These are phyloP conservation scores for Drosophila athabasca DNA, from an alignment of 1,140 invertebrate species.

Conservation along the genomic window DNA sequence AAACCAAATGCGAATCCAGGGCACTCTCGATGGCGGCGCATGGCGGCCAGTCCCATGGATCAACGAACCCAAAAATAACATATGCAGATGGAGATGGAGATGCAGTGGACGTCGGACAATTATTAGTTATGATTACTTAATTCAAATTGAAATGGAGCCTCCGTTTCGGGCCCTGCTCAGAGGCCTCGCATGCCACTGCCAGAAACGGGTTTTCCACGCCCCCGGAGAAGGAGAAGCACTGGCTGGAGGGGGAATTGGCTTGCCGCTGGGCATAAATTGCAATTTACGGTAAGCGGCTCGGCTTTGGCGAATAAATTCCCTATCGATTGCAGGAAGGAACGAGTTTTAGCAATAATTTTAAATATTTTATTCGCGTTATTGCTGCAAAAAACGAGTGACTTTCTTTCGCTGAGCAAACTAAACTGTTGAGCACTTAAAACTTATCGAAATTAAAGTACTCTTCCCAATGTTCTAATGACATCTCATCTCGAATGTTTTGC, in stretches of 20 bases:
- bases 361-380: slow-evolving; percentile 43
- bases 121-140: slow-evolving; percentile 57
- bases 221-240: too few species aligned
- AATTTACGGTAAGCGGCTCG: slow-evolving; percentile 68
- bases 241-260: slow-evolving; percentile 15
- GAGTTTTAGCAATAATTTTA: slow-evolving; percentile 60
- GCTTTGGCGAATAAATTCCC: slow-evolving; percentile 40
- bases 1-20: slow-evolving; percentile 49
- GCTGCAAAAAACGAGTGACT: slow-evolving; percentile 15
- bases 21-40: slow-evolving; percentile 30
- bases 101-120: slow-evolving; percentile 24
- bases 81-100: slow-evolving; percentile 49
- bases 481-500: too few species aligned
- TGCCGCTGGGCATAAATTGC: slow-evolving; percentile 70
- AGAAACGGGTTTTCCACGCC: slow-evolving; percentile 18
- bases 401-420: background rate
- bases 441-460: too few species aligned
- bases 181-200: background rate
- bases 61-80: slow-evolving; percentile 57
- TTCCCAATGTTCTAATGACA: too few species aligned
- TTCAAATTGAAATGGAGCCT: slow-evolving; percentile 39
- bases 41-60: slow-evolving; percentile 51
- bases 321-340: slow-evolving; percentile 41
- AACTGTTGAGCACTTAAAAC: too few species aligned
- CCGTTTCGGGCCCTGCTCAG: slow-evolving; percentile 7